Evolutionary conservation across 2,797 vertebrate genomes (phyloP).

Genomic region (Sebastes variabilis): DNA sequence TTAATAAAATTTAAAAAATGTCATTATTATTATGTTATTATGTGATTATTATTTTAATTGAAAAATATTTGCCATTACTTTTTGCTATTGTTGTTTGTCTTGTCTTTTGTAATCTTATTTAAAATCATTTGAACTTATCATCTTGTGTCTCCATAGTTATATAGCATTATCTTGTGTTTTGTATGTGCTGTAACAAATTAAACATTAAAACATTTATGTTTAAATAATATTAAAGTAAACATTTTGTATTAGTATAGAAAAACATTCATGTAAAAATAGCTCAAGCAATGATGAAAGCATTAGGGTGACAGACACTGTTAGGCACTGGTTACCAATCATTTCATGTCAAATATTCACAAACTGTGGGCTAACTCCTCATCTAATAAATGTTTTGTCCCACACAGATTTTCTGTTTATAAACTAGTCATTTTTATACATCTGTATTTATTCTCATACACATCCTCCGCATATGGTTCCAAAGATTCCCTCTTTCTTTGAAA

Average conservation of each 20-base stretch:
- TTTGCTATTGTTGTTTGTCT: not conserved
- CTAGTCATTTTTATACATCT: not conserved
- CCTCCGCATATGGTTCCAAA: not conserved
- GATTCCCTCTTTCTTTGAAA: not conserved
- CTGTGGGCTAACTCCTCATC: not conserved
- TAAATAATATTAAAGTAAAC: not conserved
- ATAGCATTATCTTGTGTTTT: no score
- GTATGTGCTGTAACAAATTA: not conserved
- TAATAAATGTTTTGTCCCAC: not conserved
- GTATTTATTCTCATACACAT: not conserved
- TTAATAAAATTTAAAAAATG: not conserved
- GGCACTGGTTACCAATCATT: not conserved
- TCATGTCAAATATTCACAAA: not conserved
- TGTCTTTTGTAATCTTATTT: rapidly evolving
- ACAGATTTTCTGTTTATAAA: not conserved
- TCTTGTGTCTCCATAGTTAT: not conserved
- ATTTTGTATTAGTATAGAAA: not conserved
- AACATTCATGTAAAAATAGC: not conserved
- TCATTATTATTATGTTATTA: no score
- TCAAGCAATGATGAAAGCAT: not conserved
- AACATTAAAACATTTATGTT: not conserved
- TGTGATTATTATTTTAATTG: not conserved
- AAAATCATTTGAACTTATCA: not conserved
- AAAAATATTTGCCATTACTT: rapidly evolving
- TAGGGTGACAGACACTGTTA: not conserved